phyloP scores from a whole-genome alignment of 2,888 invertebrate species.

The Ennomos fuscantarius region DNA sequence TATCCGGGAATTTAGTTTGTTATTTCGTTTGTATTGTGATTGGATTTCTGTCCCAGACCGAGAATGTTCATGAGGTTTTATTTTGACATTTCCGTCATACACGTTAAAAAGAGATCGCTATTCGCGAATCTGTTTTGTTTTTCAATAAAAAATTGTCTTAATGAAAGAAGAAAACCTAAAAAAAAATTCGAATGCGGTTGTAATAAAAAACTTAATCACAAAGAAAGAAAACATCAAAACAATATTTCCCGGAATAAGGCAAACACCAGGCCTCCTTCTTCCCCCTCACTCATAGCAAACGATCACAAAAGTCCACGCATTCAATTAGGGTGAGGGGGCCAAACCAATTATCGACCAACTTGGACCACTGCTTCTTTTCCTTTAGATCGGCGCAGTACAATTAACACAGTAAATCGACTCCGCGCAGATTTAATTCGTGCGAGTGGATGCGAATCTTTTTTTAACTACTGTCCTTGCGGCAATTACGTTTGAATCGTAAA shows the following conservation, averaged over 20 bases:
- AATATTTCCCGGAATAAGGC: constrained; percentile 22
- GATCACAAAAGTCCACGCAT: constrained; percentile 54
- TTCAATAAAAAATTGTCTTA: too few relatives aligned
- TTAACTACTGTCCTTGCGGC: too few relatives aligned
- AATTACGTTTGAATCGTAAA: too few relatives aligned
- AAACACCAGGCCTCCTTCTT: constrained; percentile 16
- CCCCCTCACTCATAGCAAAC: constrained; percentile 26
- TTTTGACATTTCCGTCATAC: too few relatives aligned
- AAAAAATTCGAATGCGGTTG: background rate
- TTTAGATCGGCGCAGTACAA: constrained; percentile 11
- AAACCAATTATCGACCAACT: constrained; percentile 68
- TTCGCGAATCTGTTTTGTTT: too few relatives aligned
- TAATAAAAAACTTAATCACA: background rate
- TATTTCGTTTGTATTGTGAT: constrained; percentile 20
- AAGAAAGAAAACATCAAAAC: constrained; percentile 11
- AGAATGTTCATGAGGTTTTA: too few relatives aligned
- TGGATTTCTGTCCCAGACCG: constrained; percentile 9
- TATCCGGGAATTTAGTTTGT: constrained; percentile 18
- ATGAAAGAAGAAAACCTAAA: background rate
- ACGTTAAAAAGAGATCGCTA: too few relatives aligned
- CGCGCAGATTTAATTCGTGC: too few relatives aligned
- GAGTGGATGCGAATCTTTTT: too few relatives aligned
- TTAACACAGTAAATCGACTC: background rate
- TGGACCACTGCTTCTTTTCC: constrained; percentile 46
- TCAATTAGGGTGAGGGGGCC: constrained; percentile 59